A percentile compares a stretch with the other conserved stretches of the same genome.
phyloP scores from a whole-genome alignment of 2,797 vertebrate genomes.

The Limnodromus scolopaceus region DNA sequence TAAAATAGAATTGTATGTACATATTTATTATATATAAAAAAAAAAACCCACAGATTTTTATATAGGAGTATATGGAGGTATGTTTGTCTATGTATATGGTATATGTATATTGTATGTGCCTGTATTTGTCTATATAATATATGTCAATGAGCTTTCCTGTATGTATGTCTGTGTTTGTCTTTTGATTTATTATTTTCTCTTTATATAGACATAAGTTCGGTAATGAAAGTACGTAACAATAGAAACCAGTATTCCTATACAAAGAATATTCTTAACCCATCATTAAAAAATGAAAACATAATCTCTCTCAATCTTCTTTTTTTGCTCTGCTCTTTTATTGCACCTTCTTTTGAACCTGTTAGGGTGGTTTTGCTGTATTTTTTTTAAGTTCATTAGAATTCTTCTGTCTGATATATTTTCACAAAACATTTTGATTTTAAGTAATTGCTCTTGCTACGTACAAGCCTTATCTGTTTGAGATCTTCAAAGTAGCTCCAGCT shows the following conservation, averaged over 20 bases:
- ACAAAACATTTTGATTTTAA: neutral
- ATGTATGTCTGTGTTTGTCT: neutral
- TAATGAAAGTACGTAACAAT: neutral
- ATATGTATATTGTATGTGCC: neutral
- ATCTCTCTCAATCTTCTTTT: neutral
- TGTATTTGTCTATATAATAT: neutral
- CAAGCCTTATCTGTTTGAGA: neutral
- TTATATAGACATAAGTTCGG: neutral
- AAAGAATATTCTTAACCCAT: neutral
- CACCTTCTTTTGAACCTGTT: neutral
- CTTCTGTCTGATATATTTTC: neutral
- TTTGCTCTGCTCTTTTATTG: neutral
- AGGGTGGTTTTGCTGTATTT: neutral
- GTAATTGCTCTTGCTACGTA: neutral
- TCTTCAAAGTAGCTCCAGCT: neutral
- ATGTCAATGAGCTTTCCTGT: neutral
- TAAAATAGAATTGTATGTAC: neutral
- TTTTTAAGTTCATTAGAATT: neutral
- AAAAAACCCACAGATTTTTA: neutral
- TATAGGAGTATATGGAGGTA: neutral
- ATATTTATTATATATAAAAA: neutral
- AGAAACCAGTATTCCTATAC: neutral
- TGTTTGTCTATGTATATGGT: neutral
- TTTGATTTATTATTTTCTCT: neutral
- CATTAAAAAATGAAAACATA: neutral